phyloP scores from a whole-genome alignment of 2,888 invertebrate genomes.

The Philereme vetulata region DNA sequence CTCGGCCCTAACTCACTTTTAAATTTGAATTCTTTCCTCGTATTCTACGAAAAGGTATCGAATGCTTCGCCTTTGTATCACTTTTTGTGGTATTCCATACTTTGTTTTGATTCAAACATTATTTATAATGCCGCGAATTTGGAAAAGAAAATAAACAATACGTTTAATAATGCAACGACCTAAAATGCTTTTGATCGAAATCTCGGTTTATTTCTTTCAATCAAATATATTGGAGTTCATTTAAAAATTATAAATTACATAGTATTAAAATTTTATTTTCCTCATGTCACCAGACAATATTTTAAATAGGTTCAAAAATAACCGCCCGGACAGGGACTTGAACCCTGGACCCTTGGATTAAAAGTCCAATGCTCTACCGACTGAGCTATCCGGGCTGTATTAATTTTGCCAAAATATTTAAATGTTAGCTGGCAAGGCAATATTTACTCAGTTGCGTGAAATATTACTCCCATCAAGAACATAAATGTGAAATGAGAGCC shows the following conservation, averaged over 20 bases:
- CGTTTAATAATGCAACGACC: constrained; percentile 14
- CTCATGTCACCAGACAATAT: neutral
- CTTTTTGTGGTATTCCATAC: constrained; percentile 76
- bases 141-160: constrained; percentile 53
- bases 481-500: too few species aligned
- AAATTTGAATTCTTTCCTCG: constrained; percentile 80
- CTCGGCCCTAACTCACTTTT: constrained; percentile 67
- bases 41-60: constrained; percentile 82
- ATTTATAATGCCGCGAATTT: constrained; percentile 65
- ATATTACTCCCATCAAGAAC: too few species aligned
- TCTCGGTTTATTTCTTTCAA: too few species aligned
- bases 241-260: too few species aligned
- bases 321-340: constrained; percentile 89
- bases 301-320: constrained; percentile 26
- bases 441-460: constrained; percentile 13
- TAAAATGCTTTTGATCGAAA: neutral
- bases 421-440: neutral
- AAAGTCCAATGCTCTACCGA: constrained; percentile 91
- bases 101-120: constrained; percentile 70
- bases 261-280: neutral
- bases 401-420: constrained; percentile 8
- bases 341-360: constrained; percentile 92
- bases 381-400: constrained; percentile 87
- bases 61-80: constrained; percentile 82
- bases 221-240: too few species aligned